phyloP scores from a whole-genome alignment of 2,797 vertebrate genomes.

The Cirrhinus molitorella region DNA sequence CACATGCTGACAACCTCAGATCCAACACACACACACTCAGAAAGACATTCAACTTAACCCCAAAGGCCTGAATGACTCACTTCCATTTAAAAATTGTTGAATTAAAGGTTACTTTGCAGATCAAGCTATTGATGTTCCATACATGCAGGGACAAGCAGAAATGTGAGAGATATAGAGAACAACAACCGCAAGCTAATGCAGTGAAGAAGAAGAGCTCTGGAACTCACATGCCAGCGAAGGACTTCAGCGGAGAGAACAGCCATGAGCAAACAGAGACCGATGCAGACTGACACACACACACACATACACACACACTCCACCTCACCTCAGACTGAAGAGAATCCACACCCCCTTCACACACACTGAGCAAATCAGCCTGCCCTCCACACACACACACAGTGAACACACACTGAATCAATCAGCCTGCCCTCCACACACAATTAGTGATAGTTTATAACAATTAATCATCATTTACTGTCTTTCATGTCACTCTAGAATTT shows the following conservation, averaged over 20 bases:
- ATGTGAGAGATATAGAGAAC: not conserved
- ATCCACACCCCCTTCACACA: constrained; percentile 76
- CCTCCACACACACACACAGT: not conserved
- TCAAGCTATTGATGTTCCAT: not conserved
- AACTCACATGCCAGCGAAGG: constrained; percentile 84
- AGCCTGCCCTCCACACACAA: too few species aligned
- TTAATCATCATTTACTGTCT: too few species aligned
- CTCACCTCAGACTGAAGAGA: constrained; percentile 44
- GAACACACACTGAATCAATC: not conserved
- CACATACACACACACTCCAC: constrained; percentile 44
- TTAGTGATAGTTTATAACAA: too few species aligned
- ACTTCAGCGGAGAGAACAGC: constrained; percentile 84
- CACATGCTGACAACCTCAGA: constrained; percentile 32
- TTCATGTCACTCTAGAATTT: not conserved
- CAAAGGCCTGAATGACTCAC: not conserved
- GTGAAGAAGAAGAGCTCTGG: not conserved
- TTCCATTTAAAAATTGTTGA: not conserved
- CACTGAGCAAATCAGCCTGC: constrained; percentile 19
- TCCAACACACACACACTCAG: not conserved
- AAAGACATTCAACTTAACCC: not conserved
- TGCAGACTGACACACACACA: constrained; percentile 57
- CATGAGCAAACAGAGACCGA: constrained; percentile 78
- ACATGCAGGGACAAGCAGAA: constrained; percentile 11
- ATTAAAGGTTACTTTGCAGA: not conserved
- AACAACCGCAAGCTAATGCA: not conserved